Evolutionary conservation across 2,797 vertebrate species (phyloP).

Genomic region (Danio aesculapii): DNA sequence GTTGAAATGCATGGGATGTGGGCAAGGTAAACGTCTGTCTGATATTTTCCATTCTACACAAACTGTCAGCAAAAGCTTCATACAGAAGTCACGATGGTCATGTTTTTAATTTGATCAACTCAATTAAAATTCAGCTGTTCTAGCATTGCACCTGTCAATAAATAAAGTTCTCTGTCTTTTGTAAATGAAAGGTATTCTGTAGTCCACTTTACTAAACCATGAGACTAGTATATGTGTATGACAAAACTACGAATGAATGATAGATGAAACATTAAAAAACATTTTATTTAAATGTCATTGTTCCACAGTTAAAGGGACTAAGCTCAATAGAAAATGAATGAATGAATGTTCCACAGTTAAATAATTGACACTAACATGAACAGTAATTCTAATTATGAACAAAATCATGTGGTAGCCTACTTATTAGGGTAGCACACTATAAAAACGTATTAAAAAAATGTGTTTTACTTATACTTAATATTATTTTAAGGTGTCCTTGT

Average conservation of each 20-base stretch:
- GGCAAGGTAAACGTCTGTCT: not conserved
- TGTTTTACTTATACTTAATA: no score
- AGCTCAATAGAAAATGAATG: no score
- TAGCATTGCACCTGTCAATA: not conserved
- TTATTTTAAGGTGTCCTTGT: no score
- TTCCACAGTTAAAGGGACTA: no score
- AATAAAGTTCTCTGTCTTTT: constrained; percentile 26
- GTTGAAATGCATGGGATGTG: not conserved
- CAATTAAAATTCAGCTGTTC: not conserved
- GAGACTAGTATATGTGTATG: no score
- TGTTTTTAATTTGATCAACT: not conserved
- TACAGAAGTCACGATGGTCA: not conserved
- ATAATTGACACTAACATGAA: no score
- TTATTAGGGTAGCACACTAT: no score
- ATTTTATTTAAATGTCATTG: not conserved
- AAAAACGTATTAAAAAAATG: no score
- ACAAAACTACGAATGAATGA: not conserved
- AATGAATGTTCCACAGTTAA: not conserved
- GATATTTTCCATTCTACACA: not conserved
- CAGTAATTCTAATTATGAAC: no score
- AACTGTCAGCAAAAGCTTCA: not conserved
- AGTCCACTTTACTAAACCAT: constrained; percentile 9
- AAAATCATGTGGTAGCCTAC: no score
- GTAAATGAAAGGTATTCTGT: constrained; percentile 34
- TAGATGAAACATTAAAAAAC: not conserved